These are phyloP conservation scores for Nipponia nippon DNA, from an alignment of 2,113 vertebrate species.

Conservation along the genomic window DNA sequence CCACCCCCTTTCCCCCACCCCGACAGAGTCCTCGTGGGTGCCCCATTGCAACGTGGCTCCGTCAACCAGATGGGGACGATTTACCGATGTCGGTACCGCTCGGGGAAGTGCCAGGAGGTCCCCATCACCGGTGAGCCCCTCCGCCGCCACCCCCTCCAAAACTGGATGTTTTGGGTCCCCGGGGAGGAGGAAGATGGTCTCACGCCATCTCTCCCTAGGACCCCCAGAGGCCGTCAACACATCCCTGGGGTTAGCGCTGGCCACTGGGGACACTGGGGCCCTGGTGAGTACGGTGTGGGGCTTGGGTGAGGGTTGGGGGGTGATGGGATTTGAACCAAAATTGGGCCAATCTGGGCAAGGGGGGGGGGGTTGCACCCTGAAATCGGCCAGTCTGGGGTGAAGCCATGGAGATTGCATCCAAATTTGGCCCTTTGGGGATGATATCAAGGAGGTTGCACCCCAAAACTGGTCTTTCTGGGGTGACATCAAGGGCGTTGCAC, in stretches of 20 bases:
- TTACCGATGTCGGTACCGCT: background rate
- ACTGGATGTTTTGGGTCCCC: accelerated
- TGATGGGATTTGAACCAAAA: no score
- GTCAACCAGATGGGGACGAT: background rate
- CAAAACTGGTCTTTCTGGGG: background rate
- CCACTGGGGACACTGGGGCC: background rate
- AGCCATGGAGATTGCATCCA: background rate
- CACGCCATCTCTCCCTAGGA: background rate
- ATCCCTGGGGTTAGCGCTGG: background rate
- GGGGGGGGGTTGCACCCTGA: background rate
- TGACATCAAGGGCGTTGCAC: background rate
- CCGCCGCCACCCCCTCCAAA: no score
- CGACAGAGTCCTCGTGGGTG: background rate
- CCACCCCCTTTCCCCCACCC: background rate
- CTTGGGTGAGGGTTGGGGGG: no score
- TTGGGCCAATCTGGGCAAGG: no score
- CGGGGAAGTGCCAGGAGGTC: background rate
- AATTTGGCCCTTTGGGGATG: background rate
- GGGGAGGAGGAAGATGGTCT: background rate
- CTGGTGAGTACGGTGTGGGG: background rate
- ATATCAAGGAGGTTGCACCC: background rate
- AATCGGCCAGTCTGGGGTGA: background rate
- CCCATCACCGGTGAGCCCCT: background rate
- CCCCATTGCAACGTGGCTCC: background rate
- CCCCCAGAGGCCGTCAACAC: background rate